Evolutionary conservation across 2,888 invertebrate species (phyloP).

Genomic region (Clivina fossor): DNA sequence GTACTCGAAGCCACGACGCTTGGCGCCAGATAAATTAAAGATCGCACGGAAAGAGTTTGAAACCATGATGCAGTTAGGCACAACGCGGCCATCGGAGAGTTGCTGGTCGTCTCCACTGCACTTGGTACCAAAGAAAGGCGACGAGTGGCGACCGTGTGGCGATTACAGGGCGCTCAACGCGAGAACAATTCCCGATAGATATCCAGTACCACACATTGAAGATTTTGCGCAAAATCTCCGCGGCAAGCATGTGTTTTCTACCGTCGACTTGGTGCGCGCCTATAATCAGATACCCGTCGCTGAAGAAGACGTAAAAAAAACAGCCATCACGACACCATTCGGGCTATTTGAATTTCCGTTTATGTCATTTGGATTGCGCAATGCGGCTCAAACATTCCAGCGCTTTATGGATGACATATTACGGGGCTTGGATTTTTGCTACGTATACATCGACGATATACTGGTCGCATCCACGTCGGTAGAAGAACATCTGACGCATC

Average conservation of each 20-base stretch:
- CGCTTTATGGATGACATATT: constrained; percentile 47
- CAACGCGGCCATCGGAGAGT: background rate
- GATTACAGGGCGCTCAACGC: constrained; percentile 7
- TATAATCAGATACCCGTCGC: constrained; percentile 47
- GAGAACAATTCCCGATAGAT: background rate
- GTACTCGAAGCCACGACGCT: too few relatives aligned
- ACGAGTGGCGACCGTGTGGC: constrained; percentile 4
- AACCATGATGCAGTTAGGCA: too few relatives aligned
- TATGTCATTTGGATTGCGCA: constrained; percentile 47
- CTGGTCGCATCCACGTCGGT: constrained; percentile 40
- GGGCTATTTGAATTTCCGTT: background rate
- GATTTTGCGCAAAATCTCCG: constrained; percentile 43
- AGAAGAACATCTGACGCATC: constrained; percentile 42
- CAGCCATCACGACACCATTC: constrained; percentile 42
- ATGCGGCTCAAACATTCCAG: constrained; percentile 51
- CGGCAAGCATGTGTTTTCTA: constrained; percentile 44
- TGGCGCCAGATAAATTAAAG: too few relatives aligned
- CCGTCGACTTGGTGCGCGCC: constrained; percentile 45
- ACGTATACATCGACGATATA: constrained; percentile 48
- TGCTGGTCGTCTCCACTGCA: background rate
- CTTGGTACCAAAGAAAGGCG: constrained; percentile 11
- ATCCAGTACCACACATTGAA: constrained; percentile 42
- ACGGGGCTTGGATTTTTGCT: constrained; percentile 44
- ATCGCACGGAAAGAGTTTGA: too few relatives aligned
- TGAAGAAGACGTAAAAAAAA: constrained; percentile 45